Evolutionary conservation across 2,113 vertebrate genomes (phyloP).

Genomic region (Hepsetus odoe): DNA sequence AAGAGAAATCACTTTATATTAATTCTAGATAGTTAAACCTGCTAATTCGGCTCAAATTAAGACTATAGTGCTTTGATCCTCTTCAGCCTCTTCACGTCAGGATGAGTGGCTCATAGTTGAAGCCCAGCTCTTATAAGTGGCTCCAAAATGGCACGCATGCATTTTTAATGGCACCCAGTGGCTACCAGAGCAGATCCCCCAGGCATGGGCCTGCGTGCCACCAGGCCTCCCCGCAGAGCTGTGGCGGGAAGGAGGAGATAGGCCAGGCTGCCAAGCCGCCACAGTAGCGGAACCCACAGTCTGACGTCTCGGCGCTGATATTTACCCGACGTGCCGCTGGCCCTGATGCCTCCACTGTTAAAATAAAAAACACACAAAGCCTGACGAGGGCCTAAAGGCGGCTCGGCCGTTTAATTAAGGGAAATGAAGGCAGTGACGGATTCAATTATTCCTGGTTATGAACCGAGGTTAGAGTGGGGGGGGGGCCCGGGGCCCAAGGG

Average conservation of each 20-base stretch:
- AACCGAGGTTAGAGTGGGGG: conserved; percentile 56
- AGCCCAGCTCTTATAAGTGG: conserved; percentile 33
- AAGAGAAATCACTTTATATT: neutral
- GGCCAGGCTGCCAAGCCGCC: neutral
- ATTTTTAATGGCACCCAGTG: conserved; percentile 54
- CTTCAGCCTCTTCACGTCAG: conserved; percentile 20
- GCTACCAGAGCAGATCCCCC: conserved; percentile 8
- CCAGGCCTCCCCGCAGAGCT: conserved; percentile 1
- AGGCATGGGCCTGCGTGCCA: conserved; percentile 20
- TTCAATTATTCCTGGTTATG: conserved; percentile 69
- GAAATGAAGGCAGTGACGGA: conserved; percentile 71
- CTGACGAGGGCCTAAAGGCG: conserved; percentile 55
- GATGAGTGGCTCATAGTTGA: conserved; percentile 18
- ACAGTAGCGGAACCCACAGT: neutral
- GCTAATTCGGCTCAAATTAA: neutral
- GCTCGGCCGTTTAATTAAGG: conserved; percentile 72
- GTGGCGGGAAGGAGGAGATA: conserved; percentile 26
- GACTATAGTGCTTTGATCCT: neutral
- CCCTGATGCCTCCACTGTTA: conserved; percentile 52
- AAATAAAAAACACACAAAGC: conserved; percentile 45
- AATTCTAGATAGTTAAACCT: neutral
- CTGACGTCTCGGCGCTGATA: conserved; percentile 31
- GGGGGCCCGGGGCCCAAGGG: conserved; percentile 45
- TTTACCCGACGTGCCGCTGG: conserved; percentile 48
- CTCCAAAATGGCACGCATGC: conserved; percentile 52